These are phyloP conservation scores for Aporrectodea caliginosa DNA, from an alignment of 1,140 invertebrate species.

Conservation along the genomic window DNA sequence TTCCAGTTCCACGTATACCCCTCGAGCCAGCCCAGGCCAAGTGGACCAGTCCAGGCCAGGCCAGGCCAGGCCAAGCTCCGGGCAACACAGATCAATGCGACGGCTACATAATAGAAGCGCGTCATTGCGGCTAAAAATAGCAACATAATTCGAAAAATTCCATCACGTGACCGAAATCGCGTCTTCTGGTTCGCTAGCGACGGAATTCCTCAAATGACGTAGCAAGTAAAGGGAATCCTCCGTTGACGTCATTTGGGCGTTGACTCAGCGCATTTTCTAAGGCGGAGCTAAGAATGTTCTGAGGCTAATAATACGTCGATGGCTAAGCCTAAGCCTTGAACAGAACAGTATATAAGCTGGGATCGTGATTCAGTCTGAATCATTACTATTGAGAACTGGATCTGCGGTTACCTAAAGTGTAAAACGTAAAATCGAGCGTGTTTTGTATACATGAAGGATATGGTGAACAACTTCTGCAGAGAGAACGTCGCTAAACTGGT, in stretches of 20 bases:
- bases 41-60: too few relatives aligned
- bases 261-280: neutral
- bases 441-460: neutral
- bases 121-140: too few relatives aligned
- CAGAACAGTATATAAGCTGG: neutral
- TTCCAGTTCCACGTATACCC: too few relatives aligned
- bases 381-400: neutral
- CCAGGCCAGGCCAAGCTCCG: too few relatives aligned
- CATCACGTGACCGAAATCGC: neutral
- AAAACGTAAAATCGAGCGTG: neutral
- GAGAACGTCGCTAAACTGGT: neutral
- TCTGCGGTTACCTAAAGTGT: neutral
- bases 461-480: neutral
- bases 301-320: neutral
- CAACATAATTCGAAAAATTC: too few relatives aligned
- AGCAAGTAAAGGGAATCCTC: neutral
- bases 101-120: too few relatives aligned
- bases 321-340: neutral
- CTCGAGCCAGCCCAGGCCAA: too few relatives aligned
- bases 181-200: neutral
- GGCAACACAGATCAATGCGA: too few relatives aligned
- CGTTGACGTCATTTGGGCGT: neutral
- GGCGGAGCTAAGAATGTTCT: too few relatives aligned
- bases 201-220: neutral
- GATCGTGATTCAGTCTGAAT: neutral